Evolutionary conservation across 2,797 vertebrate species (phyloP).

Genomic region (Etheostoma perlongum): DNA sequence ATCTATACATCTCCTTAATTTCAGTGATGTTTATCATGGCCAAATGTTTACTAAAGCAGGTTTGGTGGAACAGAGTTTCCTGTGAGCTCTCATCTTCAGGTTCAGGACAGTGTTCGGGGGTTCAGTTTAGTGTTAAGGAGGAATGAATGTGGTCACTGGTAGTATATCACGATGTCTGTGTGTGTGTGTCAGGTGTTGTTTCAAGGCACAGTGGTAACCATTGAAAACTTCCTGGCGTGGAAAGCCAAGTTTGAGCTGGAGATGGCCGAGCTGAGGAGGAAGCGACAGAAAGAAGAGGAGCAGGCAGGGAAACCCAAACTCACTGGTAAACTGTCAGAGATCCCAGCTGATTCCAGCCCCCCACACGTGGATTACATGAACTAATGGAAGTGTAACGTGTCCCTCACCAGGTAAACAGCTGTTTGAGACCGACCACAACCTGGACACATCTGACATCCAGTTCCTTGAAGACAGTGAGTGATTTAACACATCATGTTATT

Average conservation of each 20-base stretch:
- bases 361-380: no score
- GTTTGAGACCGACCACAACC: constrained; percentile 97
- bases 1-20: no score
- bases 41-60: neutral
- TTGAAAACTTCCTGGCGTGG: constrained; percentile 97
- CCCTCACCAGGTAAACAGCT: constrained; percentile 92
- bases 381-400: neutral
- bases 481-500: neutral
- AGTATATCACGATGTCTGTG: no score
- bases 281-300: constrained; percentile 95
- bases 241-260: constrained; percentile 94
- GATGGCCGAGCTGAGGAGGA: constrained; percentile 90
- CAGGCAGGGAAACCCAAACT: constrained; percentile 92
- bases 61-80: neutral
- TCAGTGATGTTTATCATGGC: neutral
- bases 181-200: constrained; percentile 87
- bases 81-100: neutral
- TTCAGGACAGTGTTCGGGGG: no score
- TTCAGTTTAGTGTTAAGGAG: neutral
- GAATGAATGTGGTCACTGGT: no score
- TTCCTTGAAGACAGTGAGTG: constrained; percentile 93
- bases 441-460: constrained; percentile 98
- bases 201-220: constrained; percentile 97
- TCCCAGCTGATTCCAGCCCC: no score
- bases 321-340: constrained; percentile 83